Conservation (phyloP, 2,888 invertebrate species). For the Ethmia dodecea region DNA sequence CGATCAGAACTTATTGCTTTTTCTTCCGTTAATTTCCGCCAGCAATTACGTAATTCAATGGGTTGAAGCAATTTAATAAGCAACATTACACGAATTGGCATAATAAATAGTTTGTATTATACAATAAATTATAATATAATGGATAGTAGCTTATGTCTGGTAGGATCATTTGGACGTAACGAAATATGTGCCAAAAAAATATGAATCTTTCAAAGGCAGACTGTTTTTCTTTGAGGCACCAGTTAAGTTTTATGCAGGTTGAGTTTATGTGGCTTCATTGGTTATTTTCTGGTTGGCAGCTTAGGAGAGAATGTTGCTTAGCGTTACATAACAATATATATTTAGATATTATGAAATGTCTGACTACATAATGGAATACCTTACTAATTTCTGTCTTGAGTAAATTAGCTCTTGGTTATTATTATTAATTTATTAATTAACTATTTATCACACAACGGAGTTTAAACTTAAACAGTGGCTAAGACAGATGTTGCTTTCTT, state of each 20-base stretch:
- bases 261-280: slow-evolving; percentile 4
- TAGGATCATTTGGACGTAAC: slow-evolving; percentile 23
- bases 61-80: slow-evolving; percentile 27
- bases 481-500: no score
- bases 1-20: slow-evolving; percentile 57
- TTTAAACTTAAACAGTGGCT: no score
- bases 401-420: no score
- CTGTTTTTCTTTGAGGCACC: neutral
- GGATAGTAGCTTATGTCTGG: slow-evolving; percentile 26
- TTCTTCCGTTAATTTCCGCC: slow-evolving; percentile 23
- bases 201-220: slow-evolving; percentile 1
- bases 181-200: slow-evolving; percentile 56
- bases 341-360: no score
- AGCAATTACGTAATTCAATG: slow-evolving; percentile 3
- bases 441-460: no score
- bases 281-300: slow-evolving; percentile 6
- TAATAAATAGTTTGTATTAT: slow-evolving; percentile 21
- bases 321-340: no score
- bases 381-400: no score
- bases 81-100: slow-evolving; percentile 23
- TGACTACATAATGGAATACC: no score
- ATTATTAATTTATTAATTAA: no score
- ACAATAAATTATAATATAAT: slow-evolving; percentile 35
- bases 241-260: slow-evolving; percentile 4
- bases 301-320: slow-evolving; percentile 3